Evolutionary conservation across 2,113 vertebrate genomes (phyloP).

Genomic region (Anhinga anhinga): DNA sequence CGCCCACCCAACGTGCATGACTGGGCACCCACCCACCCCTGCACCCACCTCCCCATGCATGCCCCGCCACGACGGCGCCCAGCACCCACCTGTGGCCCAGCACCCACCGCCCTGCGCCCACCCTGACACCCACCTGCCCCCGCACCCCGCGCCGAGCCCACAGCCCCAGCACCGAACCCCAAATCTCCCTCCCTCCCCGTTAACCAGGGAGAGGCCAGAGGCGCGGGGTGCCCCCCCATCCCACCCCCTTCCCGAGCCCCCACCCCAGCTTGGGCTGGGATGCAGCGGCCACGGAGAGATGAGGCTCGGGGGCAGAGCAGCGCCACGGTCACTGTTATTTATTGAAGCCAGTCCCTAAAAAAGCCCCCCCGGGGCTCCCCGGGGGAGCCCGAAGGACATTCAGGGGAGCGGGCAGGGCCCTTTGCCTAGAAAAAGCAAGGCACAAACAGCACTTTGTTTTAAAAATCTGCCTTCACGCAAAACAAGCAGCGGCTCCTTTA

Average conservation of each 20-base stretch:
- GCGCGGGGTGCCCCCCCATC: fast-evolving
- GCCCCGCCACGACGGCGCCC: not conserved
- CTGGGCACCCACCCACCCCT: not conserved
- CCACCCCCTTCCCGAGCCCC: not conserved
- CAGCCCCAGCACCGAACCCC: not conserved
- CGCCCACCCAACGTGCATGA: not conserved
- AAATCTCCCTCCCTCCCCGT: not conserved
- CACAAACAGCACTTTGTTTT: not conserved
- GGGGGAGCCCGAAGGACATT: not conserved
- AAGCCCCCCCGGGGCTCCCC: not conserved
- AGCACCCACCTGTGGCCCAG: too few species aligned
- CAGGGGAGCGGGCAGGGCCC: fast-evolving
- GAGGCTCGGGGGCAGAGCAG: too few species aligned
- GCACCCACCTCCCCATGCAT: not conserved
- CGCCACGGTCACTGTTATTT: not conserved
- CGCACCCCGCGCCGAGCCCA: not conserved
- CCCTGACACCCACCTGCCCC: not conserved
- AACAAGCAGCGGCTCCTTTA: not conserved
- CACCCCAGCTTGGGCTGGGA: not conserved
- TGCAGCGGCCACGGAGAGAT: not conserved
- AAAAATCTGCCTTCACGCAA: not conserved
- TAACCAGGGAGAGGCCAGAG: not conserved
- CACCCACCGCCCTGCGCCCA: not conserved
- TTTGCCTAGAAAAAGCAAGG: not conserved
- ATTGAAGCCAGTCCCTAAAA: not conserved